These are phyloP conservation scores for Zeus faber DNA, from an alignment of 2,113 vertebrate genomes.

Conservation along the genomic window DNA sequence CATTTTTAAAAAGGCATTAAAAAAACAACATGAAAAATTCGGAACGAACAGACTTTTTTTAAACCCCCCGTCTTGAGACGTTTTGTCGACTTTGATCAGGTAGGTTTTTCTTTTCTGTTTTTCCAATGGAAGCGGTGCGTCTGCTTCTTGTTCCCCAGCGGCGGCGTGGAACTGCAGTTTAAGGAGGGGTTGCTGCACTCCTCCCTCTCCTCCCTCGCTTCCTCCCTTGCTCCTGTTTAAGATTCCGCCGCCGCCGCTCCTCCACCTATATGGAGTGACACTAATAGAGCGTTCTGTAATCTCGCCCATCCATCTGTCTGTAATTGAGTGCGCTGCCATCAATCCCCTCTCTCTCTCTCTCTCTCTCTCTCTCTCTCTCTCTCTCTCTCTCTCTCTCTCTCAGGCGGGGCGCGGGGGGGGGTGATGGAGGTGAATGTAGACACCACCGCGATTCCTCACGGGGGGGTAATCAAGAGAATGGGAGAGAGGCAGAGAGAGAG, in stretches of 20 bases:
- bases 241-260: slow-evolving; percentile 13
- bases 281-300: slow-evolving; percentile 66
- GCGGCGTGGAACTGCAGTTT: no score
- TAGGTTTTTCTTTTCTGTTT: no score
- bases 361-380: no score
- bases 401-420: slow-evolving; percentile 12
- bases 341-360: no score
- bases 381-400: no score
- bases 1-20: no score
- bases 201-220: slow-evolving; percentile 7
- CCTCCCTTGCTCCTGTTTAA: neutral
- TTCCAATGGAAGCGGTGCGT: no score
- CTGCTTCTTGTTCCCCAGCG: no score
- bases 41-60: no score
- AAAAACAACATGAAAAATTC: no score
- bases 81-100: no score
- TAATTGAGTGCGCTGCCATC: slow-evolving; percentile 56
- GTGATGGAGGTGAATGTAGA: slow-evolving; percentile 31
- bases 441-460: slow-evolving; percentile 51
- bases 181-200: slow-evolving; percentile 16
- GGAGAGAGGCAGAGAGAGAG: slow-evolving; percentile 47
- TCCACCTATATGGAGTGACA: slow-evolving; percentile 60
- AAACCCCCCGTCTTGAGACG: no score
- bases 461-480: slow-evolving; percentile 59
- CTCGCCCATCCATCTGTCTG: slow-evolving; percentile 64